Conservation (phyloP, 2,888 invertebrate species). For the Catotricha subobsoleta region DNA sequence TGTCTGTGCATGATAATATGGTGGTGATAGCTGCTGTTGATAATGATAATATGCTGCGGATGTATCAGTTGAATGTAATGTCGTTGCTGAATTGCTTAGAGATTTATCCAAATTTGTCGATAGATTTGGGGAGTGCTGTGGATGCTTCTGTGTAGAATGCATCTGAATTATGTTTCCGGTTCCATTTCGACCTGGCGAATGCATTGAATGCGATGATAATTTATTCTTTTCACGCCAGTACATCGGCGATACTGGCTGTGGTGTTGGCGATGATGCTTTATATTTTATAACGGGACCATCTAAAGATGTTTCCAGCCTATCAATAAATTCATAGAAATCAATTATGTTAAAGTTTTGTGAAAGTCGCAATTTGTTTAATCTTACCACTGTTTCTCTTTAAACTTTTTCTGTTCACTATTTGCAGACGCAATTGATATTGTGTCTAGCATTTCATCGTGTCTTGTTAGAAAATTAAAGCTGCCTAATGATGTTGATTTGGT, state of each 20-base stretch:
- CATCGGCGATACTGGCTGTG: conserved; percentile 6
- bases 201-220: conserved; percentile 28
- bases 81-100: conserved; percentile 2
- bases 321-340: conserved; percentile 3
- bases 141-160: conserved; percentile 13
- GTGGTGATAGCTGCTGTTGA: not conserved
- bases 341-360: not conserved
- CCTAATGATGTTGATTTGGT: conserved; percentile 14
- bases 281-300: conserved; percentile 23
- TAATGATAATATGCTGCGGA: not conserved
- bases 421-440: conserved; percentile 24
- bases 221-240: conserved; percentile 18
- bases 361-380: not conserved
- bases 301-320: conserved; percentile 24
- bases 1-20: not conserved
- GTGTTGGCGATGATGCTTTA: conserved; percentile 2
- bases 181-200: conserved; percentile 10
- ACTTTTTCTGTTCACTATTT: conserved; percentile 21
- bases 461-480: conserved; percentile 13
- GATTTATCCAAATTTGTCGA: conserved; percentile 1
- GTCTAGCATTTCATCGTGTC: conserved; percentile 15
- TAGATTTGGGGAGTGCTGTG: conserved; percentile 5
- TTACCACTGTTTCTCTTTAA: conserved; percentile 27
- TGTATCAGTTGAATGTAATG: not conserved
- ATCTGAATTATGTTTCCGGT: conserved; percentile 11